Evolutionary conservation across 1,140 invertebrate species (phyloP).

Genomic region (Leptopilina clavipes): DNA sequence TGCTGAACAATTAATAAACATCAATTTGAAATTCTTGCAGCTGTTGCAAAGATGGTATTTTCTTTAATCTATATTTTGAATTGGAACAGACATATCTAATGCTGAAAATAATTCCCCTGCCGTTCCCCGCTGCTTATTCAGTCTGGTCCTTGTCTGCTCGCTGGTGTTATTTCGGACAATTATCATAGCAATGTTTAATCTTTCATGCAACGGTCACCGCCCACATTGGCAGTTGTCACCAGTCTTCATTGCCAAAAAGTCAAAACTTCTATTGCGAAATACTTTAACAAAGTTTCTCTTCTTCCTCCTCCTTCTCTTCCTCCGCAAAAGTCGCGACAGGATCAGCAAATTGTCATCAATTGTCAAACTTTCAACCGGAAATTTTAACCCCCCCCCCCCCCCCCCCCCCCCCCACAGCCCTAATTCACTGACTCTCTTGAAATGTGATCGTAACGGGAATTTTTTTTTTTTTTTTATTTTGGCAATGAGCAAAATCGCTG

Average conservation of each 20-base stretch:
- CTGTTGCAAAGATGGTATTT: too few species aligned
- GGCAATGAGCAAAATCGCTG: neutral
- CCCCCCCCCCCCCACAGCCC: neutral
- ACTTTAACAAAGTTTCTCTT: neutral
- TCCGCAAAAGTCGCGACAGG: neutral
- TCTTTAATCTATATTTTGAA: too few species aligned
- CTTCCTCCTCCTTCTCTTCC: too few species aligned
- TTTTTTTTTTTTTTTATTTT: neutral
- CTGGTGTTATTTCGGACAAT: conserved; percentile 44
- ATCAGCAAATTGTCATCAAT: neutral
- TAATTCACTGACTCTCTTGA: conserved; percentile 38
- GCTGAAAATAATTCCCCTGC: conserved; percentile 7
- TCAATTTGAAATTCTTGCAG: neutral
- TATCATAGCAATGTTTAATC: conserved; percentile 44
- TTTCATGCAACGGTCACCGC: conserved; percentile 41
- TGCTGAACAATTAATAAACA: too few species aligned
- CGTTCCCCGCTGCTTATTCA: neutral
- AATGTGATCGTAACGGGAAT: neutral
- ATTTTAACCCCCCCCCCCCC: conserved; percentile 33
- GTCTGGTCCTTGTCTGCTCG: neutral
- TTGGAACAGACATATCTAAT: neutral
- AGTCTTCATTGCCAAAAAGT: conserved; percentile 43
- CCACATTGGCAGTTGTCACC: conserved; percentile 47
- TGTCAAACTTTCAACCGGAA: conserved; percentile 34
- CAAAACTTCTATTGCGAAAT: neutral